These are phyloP conservation scores for Eumerus sabulonum DNA, from an alignment of 2,888 invertebrate genomes.

Conservation along the genomic window DNA sequence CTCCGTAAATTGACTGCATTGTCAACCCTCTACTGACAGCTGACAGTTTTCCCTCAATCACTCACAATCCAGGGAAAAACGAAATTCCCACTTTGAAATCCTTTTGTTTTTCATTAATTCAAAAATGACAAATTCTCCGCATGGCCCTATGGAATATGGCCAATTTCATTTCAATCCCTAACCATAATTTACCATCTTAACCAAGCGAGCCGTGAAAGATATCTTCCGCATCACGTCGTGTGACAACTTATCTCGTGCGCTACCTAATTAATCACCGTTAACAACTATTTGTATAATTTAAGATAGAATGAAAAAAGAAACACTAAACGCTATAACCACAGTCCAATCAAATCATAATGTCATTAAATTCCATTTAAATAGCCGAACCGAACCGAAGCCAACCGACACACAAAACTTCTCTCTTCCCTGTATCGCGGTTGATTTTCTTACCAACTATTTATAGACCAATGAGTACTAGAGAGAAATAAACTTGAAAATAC, in stretches of 20 bases:
- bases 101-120: no score
- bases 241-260: background rate
- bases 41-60: constrained; percentile 3
- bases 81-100: no score
- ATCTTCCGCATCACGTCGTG: no score
- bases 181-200: no score
- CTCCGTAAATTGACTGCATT: no score
- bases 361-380: constrained; percentile 53
- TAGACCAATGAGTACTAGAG: constrained; percentile 40
- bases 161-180: no score
- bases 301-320: no score
- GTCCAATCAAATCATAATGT: constrained; percentile 49
- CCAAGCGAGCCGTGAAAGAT: no score
- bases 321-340: background rate
- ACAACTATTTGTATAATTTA: no score
- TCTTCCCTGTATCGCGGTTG: constrained; percentile 1
- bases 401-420: background rate
- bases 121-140: no score
- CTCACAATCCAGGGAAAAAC: background rate
- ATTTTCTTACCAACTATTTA: constrained; percentile 39
- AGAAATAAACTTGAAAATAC: constrained; percentile 39
- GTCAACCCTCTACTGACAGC: background rate
- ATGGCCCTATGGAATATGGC: no score
- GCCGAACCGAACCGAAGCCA: background rate
- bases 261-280: background rate